phyloP scores from a whole-genome alignment of 2,888 invertebrate genomes.

The Argyra leucocephala region DNA sequence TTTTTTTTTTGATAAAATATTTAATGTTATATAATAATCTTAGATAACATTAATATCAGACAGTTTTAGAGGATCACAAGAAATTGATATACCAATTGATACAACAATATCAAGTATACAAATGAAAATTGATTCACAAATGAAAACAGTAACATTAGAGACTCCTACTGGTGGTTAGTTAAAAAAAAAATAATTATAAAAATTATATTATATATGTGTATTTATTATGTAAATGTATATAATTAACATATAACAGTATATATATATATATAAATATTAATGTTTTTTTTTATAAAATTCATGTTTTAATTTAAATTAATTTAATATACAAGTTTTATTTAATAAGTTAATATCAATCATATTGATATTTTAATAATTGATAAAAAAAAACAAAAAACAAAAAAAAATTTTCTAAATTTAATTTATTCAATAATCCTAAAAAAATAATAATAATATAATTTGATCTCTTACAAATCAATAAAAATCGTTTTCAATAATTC shows the following conservation, averaged over 20 bases:
- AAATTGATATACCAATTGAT: slow-evolving; percentile 38
- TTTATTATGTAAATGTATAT: neutral
- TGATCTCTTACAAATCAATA: no score
- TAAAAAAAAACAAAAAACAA: neutral
- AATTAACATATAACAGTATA: neutral
- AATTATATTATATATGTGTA: neutral
- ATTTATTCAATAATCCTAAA: no score
- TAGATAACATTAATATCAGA: slow-evolving; percentile 38
- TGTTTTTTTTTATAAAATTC: neutral
- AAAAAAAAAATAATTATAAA: slow-evolving; percentile 17
- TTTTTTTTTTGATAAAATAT: slow-evolving; percentile 1
- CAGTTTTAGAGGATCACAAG: slow-evolving; percentile 36
- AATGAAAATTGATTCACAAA: slow-evolving; percentile 39
- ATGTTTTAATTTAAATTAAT: slow-evolving; percentile 4
- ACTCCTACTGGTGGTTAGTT: slow-evolving; percentile 45
- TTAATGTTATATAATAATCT: slow-evolving; percentile 13
- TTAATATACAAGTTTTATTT: neutral
- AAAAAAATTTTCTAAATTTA: no score
- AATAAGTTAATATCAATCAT: neutral
- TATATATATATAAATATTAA: neutral
- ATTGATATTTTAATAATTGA: neutral
- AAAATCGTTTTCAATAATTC: no score
- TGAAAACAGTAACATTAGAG: slow-evolving; percentile 37
- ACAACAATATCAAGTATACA: slow-evolving; percentile 40
- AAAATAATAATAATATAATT: no score